A percentile compares a stretch with the other conserved stretches of the same genome.
These are phyloP conservation scores for Zingel zingel DNA, from an alignment of 2,113 vertebrate species.

Conservation along the genomic window DNA sequence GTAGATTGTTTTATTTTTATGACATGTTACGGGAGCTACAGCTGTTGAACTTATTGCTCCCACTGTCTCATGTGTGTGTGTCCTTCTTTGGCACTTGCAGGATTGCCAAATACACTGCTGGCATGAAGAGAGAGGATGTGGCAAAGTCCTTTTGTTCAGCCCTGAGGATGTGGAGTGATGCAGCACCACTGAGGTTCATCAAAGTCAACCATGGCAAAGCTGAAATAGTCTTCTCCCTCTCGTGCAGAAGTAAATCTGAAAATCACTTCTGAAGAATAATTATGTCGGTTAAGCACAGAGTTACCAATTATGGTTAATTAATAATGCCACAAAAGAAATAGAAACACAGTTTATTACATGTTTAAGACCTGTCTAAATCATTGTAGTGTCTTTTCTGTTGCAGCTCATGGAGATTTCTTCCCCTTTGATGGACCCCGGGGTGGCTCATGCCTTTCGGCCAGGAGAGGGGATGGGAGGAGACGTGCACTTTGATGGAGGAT, in stretches of 20 bases:
- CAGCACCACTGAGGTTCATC: conserved; percentile 63
- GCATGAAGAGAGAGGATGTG: conserved; percentile 72
- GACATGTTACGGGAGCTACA: background rate
- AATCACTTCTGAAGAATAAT: background rate
- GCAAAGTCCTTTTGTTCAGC: conserved; percentile 58
- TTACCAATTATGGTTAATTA: background rate
- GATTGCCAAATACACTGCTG: conserved; percentile 72
- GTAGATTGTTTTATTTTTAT: background rate
- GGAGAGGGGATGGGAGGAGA: conserved; percentile 75
- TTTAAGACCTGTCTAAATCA: background rate
- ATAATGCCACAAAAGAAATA: too few relatives aligned
- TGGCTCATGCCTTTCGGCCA: conserved; percentile 71
- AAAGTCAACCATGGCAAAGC: conserved; percentile 60
- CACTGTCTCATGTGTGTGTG: background rate
- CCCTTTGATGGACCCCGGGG: conserved; percentile 72
- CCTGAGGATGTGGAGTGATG: conserved; percentile 71
- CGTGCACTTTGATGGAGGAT: conserved; percentile 79
- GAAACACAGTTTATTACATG: background rate
- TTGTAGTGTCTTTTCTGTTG: background rate
- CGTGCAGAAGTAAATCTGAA: conserved; percentile 61
- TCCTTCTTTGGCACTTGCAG: conserved; percentile 29
- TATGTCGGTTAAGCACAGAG: background rate
- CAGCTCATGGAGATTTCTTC: conserved; percentile 75
- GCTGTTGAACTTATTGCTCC: background rate
- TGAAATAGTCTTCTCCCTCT: conserved; percentile 71